Conservation (phyloP, 2,888 invertebrate genomes). For the Orgyia antiqua region DNA sequence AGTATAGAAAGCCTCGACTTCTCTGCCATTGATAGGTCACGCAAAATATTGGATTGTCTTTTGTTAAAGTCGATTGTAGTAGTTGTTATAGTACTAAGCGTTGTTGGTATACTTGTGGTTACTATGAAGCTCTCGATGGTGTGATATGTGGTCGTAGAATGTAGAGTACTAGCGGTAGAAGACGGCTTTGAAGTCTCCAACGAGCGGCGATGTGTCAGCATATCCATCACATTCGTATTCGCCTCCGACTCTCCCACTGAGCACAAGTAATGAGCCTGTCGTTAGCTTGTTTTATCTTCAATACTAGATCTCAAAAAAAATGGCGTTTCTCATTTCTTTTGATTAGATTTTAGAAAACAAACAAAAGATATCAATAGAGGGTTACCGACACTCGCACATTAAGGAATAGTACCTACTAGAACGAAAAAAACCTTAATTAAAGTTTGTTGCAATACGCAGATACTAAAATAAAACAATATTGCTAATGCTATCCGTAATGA, state of each 20-base stretch:
- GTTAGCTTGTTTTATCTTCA: slow-evolving; percentile 35
- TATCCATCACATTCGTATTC: slow-evolving; percentile 15
- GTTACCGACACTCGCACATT: no score
- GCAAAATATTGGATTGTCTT: slow-evolving; percentile 1
- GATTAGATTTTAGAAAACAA: no score
- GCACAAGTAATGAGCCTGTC: slow-evolving; percentile 54
- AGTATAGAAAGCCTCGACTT: slow-evolving; percentile 59
- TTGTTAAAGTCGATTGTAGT: not conserved
- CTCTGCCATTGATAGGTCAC: slow-evolving; percentile 49
- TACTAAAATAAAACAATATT: no score
- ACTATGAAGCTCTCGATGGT: no score
- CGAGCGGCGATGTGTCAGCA: slow-evolving; percentile 17
- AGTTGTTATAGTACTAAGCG: not conserved
- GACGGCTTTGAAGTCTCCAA: not conserved
- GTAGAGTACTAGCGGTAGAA: no score
- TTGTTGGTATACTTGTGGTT: slow-evolving; percentile 1
- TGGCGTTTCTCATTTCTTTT: no score
- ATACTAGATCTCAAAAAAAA: slow-evolving; percentile 1
- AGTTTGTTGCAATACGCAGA: no score
- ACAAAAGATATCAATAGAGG: no score
- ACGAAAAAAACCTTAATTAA: no score
- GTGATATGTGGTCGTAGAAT: no score
- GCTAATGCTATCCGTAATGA: no score
- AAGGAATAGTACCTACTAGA: no score
- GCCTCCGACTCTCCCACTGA: slow-evolving; percentile 35